Evolutionary conservation across 2,888 invertebrate genomes (phyloP).

Genomic region (Cheilosia grossa): DNA sequence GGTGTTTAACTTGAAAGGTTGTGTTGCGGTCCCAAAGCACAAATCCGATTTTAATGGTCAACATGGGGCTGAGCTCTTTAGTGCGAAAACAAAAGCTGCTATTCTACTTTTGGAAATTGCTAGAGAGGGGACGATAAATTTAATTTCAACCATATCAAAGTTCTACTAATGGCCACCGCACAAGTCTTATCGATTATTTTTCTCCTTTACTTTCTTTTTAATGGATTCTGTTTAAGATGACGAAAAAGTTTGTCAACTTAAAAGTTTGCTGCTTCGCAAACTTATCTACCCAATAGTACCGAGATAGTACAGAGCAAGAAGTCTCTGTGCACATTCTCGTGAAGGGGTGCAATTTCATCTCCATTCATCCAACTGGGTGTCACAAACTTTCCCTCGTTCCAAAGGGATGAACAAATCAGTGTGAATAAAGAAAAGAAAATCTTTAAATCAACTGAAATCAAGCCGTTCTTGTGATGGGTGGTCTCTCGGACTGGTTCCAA

Average conservation of each 20-base stretch:
- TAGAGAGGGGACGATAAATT: slow-evolving; percentile 5
- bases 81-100: slow-evolving; percentile 1
- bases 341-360: no score
- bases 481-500: no score
- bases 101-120: neutral
- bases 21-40: slow-evolving; percentile 3
- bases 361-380: no score
- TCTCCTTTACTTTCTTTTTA: neutral
- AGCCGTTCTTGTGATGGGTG: no score
- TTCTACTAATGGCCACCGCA: neutral
- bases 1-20: slow-evolving; percentile 19
- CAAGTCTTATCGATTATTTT: slow-evolving; percentile 1
- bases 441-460: no score
- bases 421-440: no score
- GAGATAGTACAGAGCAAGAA: no score
- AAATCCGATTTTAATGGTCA: slow-evolving; percentile 16
- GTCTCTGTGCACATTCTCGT: no score
- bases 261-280: neutral
- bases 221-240: neutral
- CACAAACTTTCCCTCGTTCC: no score
- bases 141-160: neutral
- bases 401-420: no score
- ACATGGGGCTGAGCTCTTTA: slow-evolving; percentile 16
- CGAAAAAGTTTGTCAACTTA: neutral
- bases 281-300: no score